Percentiles rank a stretch among this genome's conserved stretches.
phyloP scores from a whole-genome alignment of 2,113 vertebrate species.

The Daphoenositta chrysoptera region DNA sequence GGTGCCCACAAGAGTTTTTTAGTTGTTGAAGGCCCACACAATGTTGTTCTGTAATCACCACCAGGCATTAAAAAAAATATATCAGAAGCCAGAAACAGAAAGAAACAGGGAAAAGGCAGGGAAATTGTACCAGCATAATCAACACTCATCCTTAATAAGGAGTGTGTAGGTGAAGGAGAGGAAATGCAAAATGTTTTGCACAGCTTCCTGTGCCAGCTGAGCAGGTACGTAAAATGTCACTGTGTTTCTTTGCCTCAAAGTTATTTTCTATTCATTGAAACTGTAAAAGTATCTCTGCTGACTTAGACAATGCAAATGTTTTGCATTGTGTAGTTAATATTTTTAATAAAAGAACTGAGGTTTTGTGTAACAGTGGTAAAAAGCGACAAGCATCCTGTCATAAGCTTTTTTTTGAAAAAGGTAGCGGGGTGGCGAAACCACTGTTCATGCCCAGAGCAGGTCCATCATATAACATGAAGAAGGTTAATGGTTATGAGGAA shows the following conservation, averaged over 20 bases:
- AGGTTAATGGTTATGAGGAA: neutral
- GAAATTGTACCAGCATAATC: neutral
- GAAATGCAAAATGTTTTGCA: neutral
- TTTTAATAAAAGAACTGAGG: neutral
- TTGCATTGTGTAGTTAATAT: neutral
- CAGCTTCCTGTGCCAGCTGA: neutral
- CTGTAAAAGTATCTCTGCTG: neutral
- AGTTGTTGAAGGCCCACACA: neutral
- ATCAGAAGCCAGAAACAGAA: neutral
- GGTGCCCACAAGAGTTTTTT: neutral
- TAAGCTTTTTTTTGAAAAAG: neutral
- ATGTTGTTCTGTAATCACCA: neutral
- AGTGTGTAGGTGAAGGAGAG: neutral
- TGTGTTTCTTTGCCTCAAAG: neutral
- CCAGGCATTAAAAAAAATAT: neutral
- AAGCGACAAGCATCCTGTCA: neutral
- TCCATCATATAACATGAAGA: neutral
- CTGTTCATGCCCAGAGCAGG: neutral
- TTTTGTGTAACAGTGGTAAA: neutral
- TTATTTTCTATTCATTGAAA: neutral
- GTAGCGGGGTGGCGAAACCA: rapidly evolving
- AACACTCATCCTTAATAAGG: neutral
- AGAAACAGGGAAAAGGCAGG: neutral
- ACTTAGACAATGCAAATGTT: neutral
- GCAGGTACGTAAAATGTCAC: neutral